phyloP scores from a whole-genome alignment of 2,888 invertebrate genomes.

The Brachylomia viminalis region DNA sequence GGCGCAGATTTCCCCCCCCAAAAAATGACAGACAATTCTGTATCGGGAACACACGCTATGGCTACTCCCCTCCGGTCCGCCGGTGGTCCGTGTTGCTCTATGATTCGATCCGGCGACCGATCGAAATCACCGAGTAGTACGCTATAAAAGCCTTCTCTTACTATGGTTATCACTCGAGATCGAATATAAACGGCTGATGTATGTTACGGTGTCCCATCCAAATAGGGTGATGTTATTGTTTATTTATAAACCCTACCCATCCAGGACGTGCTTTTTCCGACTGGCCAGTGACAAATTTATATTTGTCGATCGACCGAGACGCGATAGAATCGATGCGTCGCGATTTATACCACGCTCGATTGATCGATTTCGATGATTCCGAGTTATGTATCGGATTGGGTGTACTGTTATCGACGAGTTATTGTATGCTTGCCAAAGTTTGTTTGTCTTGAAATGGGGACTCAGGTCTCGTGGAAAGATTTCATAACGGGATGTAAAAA shows the following conservation, averaged over 20 bases:
- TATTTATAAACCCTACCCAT: constrained; percentile 87
- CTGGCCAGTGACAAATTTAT: constrained; percentile 89
- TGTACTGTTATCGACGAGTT: constrained; percentile 77
- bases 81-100: too few relatives aligned
- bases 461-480: constrained; percentile 44
- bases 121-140: constrained; percentile 50
- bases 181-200: constrained; percentile 80
- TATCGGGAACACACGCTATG: too few relatives aligned
- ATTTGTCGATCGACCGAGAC: constrained; percentile 87
- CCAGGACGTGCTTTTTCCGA: constrained; percentile 82
- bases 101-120: not conserved
- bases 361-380: constrained; percentile 87
- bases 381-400: constrained; percentile 80
- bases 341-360: constrained; percentile 86
- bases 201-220: constrained; percentile 84
- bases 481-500: constrained; percentile 42
- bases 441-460: constrained; percentile 67
- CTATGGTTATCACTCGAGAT: constrained; percentile 81
- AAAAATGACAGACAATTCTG: too few relatives aligned
- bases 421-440: constrained; percentile 72
- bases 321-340: constrained; percentile 87
- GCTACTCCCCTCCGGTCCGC: too few relatives aligned
- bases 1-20: too few relatives aligned
- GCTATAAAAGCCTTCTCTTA: constrained; percentile 72
- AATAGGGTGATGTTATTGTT: constrained; percentile 87